Evolutionary conservation across 2,888 invertebrate genomes (phyloP).

Genomic region (Hyalella azteca): DNA sequence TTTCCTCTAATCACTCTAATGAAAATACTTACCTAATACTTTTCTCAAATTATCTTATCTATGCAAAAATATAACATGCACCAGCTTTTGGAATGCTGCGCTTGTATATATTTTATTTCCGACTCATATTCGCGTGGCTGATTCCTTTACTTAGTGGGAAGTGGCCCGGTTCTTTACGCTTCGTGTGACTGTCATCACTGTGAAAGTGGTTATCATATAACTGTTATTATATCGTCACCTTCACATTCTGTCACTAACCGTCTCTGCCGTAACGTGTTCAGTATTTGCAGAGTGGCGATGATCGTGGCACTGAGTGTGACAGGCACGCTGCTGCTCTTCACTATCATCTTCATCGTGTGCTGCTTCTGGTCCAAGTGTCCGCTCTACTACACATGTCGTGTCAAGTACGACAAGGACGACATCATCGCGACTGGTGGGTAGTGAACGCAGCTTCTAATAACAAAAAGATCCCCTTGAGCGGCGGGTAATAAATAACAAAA

Average conservation of each 20-base stretch:
- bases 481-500: no score
- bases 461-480: not conserved
- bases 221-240: not conserved
- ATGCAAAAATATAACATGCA: no score
- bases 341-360: conserved; percentile 61
- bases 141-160: no score
- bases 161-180: no score
- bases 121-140: no score
- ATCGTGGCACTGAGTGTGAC: conserved; percentile 56
- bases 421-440: conserved; percentile 61
- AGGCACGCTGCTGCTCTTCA: conserved; percentile 48
- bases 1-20: no score
- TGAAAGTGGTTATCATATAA: no score
- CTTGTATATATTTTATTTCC: no score
- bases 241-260: not conserved
- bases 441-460: not conserved
- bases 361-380: conserved; percentile 64
- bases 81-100: no score
- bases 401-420: conserved; percentile 62
- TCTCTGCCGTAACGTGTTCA: not conserved
- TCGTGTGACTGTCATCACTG: no score
- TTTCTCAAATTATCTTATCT: no score
- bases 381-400: conserved; percentile 62
- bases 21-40: no score
- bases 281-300: conserved; percentile 51